These are phyloP conservation scores for Enteromius argenteus DNA, from an alignment of 2,797 vertebrate species.

Conservation along the genomic window DNA sequence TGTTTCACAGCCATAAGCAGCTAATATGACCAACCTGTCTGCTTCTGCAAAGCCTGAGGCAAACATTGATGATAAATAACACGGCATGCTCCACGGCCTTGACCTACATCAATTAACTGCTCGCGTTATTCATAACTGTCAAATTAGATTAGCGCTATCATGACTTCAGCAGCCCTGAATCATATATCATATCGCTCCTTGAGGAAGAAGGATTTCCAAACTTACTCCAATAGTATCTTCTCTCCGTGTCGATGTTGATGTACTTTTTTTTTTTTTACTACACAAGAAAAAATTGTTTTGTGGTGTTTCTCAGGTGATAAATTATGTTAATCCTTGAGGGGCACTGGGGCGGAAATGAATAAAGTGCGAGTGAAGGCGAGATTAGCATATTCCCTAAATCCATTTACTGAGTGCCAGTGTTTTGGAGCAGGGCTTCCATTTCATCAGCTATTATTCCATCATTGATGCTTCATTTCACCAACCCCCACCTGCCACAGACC, in stretches of 20 bases:
- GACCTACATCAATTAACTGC: conserved; percentile 51
- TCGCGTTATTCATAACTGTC: conserved; percentile 47
- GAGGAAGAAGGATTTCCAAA: conserved; percentile 33
- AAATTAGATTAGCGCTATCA: conserved; percentile 49
- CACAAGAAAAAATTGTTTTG: conserved; percentile 87
- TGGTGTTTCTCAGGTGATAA: conserved; percentile 88
- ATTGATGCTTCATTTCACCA: conserved; percentile 81
- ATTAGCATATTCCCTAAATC: conserved; percentile 86
- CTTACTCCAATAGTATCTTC: conserved; percentile 20
- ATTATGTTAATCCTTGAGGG: conserved; percentile 92
- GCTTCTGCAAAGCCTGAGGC: conserved; percentile 33
- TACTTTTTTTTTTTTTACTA: conserved; percentile 62
- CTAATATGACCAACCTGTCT: conserved; percentile 49
- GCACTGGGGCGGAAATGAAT: conserved; percentile 91
- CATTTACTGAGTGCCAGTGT: conserved; percentile 83
- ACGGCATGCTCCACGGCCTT: not conserved
- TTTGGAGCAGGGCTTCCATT: conserved; percentile 81
- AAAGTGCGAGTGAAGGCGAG: conserved; percentile 88
- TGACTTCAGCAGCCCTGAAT: conserved; percentile 25
- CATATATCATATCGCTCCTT: conserved; percentile 23
- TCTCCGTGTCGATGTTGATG: conserved; percentile 42
- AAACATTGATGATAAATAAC: conserved; percentile 54
- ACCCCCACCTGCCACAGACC: conserved; percentile 28
- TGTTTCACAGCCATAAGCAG: conserved; percentile 26
- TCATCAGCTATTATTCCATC: conserved; percentile 82